Evolutionary conservation across 2,797 vertebrate species (phyloP), one percentile per base, ranked within the genome.

Genomic region (Gymnopithys bicolor): DNA sequence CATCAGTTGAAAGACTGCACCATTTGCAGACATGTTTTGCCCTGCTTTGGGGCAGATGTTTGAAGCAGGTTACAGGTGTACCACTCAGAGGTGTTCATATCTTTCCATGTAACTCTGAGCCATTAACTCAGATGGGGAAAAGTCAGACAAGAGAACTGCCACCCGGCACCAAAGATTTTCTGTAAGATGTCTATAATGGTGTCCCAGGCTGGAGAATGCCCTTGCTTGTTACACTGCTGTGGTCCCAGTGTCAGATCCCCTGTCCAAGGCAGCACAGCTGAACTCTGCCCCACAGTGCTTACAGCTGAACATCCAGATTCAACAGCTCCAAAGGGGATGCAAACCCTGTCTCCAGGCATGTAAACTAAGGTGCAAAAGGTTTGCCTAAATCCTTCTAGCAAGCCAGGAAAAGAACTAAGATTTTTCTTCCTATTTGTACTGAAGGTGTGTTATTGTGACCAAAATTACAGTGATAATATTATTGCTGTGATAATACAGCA

Each of bases 161-260:
- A 13, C 32, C 12, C 33, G 56, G 33, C 12, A 25, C 17, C 7
- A 35, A 5, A 62, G 43, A 12, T 66, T 16, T 48, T 46, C 9
- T 59, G 0, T 53, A 13, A 3, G 53, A 14, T 28, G 13, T 51
- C 27, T 1, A 0, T 83, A 59, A 37, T 1, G 1, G 19, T 14
- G 0, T 73, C 48, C 5, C 10, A 11, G 41, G 10, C 27, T 84
- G 37, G 39, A 78, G 43, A 19, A 5, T 45, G 35, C 55, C 45
- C 35, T 59, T 8, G 1, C 13, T 87, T 0, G 0, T 56, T 58
- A 27, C 27, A 5, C 25, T 24, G 25, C 22, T 63, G 18, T 82
- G 66, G 28, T 92, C 51, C 45, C 49, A 32, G 37, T 58, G 19
- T 48, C 2, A 0, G 32, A 22, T 56, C 22, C 7, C n/a, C 3